A percentile compares a stretch with the other conserved stretches of the same genome.
These are phyloP conservation scores for Akabosia matsudoensis DNA, from an alignment of 1,140 invertebrate species.

Conservation along the genomic window DNA sequence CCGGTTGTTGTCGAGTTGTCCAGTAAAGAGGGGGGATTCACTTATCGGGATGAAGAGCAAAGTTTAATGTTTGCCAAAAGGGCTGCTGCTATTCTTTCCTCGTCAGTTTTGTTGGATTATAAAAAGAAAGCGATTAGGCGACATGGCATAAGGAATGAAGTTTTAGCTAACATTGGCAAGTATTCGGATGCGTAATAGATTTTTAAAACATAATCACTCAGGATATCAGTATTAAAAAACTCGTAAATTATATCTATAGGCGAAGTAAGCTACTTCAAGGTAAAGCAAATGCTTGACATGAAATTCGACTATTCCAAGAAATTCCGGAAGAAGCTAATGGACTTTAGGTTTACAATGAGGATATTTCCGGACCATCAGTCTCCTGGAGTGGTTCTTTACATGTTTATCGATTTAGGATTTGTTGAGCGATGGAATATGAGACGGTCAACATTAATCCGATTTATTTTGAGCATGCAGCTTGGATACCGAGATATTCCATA, in stretches of 20 bases:
- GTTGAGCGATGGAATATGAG: neutral
- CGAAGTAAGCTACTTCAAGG: neutral
- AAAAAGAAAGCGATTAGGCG: neutral
- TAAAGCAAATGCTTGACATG: neutral
- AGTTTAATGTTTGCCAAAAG: neutral
- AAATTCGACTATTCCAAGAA: neutral
- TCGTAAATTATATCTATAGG: too few species aligned
- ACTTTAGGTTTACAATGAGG: neutral
- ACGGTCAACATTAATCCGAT: neutral
- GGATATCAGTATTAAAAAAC: too few species aligned
- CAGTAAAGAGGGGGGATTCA: neutral
- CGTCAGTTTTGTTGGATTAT: neutral
- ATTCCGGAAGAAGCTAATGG: neutral
- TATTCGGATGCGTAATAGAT: too few species aligned
- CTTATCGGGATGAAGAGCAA: neutral
- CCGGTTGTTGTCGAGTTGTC: neutral
- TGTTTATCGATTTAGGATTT: neutral
- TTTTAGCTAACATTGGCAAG: neutral
- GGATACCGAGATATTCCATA: conserved; percentile 3
- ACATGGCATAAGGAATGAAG: neutral
- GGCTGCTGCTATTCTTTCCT: neutral
- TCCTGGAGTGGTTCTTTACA: neutral
- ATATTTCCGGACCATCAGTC: neutral
- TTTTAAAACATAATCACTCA: too few species aligned
- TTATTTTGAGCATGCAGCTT: conserved; percentile 6